Evolutionary conservation across 2,113 vertebrate genomes (phyloP).

Genomic region (Triplophysa tibetana): DNA sequence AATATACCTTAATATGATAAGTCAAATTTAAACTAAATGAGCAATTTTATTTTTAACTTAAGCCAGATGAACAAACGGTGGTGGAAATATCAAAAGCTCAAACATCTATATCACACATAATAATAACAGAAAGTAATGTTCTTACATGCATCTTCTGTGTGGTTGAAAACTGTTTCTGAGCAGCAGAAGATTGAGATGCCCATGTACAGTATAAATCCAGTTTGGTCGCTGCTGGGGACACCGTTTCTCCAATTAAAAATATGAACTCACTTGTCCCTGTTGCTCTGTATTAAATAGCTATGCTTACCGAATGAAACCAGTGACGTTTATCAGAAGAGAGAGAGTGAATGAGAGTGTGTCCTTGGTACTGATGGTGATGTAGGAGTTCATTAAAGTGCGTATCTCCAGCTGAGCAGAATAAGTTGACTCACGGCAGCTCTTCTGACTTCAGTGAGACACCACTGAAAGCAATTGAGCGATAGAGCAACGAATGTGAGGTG

Average conservation of each 20-base stretch:
- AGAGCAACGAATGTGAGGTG: slow-evolving; percentile 19
- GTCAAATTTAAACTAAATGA: background rate
- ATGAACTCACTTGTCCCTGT: background rate
- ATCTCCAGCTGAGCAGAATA: background rate
- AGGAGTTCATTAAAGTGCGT: background rate
- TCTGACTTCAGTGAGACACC: background rate
- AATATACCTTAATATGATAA: background rate
- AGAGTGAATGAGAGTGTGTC: background rate
- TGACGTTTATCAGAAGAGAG: too few relatives aligned
- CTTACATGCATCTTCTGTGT: slow-evolving; percentile 35
- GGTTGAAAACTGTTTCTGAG: background rate
- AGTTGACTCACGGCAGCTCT: background rate
- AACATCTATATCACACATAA: background rate
- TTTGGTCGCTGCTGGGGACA: background rate
- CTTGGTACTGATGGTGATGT: background rate
- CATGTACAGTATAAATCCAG: background rate
- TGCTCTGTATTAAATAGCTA: too few relatives aligned
- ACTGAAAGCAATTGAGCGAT: background rate
- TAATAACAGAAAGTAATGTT: background rate
- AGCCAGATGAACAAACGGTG: background rate
- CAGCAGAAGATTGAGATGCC: background rate
- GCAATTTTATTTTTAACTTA: background rate
- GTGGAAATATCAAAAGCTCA: background rate
- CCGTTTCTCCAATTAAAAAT: background rate
- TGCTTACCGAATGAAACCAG: too few relatives aligned